Conservation (phyloP, 2,888 invertebrate species). For the Aleiodes testaceus region DNA sequence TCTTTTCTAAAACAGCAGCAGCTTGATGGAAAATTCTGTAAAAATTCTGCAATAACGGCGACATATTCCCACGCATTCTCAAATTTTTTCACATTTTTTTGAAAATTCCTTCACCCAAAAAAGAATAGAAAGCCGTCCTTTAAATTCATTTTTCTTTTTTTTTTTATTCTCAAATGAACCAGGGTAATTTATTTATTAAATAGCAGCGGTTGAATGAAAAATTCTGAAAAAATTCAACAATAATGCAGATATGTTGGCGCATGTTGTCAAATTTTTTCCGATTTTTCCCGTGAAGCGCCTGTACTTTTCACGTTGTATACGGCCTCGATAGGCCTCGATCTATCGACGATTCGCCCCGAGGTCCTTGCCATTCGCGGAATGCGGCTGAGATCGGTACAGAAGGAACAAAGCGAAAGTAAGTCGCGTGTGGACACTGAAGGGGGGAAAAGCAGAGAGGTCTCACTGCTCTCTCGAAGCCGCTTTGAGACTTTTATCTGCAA, state of each 20-base stretch:
- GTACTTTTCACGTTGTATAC: slow-evolving; percentile 15
- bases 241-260: not conserved
- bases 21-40: no score
- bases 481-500: slow-evolving; percentile 37
- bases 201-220: no score
- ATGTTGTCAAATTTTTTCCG: not conserved
- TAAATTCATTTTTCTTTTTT: no score
- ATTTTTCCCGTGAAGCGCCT: no score
- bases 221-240: not conserved
- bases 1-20: no score
- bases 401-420: slow-evolving; percentile 57
- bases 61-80: no score
- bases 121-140: no score
- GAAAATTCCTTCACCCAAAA: no score
- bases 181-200: no score
- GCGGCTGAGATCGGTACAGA: slow-evolving; percentile 45
- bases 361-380: slow-evolving; percentile 51
- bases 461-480: slow-evolving; percentile 34
- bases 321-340: slow-evolving; percentile 34
- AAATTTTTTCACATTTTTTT: no score
- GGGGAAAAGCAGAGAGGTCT: not conserved
- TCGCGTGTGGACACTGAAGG: slow-evolving; percentile 39
- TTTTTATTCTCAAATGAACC: no score
- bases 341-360: slow-evolving; percentile 45
- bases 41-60: no score